A percentile compares a stretch with the other conserved stretches of the same genome.
Conservation (phyloP, 1,140 invertebrate species). For the Acromyrmex charruanus region DNA sequence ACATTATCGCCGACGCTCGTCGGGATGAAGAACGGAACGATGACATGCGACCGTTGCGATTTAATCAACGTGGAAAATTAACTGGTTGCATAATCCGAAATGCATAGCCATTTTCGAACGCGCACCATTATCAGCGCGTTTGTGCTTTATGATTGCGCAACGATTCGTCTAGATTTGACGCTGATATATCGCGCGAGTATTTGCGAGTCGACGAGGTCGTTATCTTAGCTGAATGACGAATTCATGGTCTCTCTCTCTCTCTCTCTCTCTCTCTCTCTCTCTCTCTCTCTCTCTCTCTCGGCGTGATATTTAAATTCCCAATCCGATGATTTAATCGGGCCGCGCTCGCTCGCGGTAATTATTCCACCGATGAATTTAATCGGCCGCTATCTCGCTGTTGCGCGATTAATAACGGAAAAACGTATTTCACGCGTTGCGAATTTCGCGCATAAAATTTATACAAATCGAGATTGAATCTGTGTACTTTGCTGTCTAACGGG, state of each 20-base stretch:
- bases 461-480: conserved; percentile 11
- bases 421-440: conserved; percentile 35
- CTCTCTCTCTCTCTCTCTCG: conserved; percentile 40
- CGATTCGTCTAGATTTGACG: conserved; percentile 51
- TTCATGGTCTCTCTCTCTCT: conserved; percentile 65
- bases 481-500: neutral
- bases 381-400: conserved; percentile 31
- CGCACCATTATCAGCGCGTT: conserved; percentile 19
- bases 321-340: conserved; percentile 45
- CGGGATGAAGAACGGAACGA: conserved; percentile 41
- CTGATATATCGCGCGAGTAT: conserved; percentile 14
- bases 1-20: conserved; percentile 51
- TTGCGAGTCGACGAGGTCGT: conserved; percentile 20
- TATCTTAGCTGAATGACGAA: conserved; percentile 35
- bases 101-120: conserved; percentile 55
- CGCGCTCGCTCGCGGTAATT: conserved; percentile 32
- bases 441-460: conserved; percentile 41
- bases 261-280: conserved; percentile 59
- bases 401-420: conserved; percentile 56
- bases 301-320: conserved; percentile 35
- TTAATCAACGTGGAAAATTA: conserved; percentile 62
- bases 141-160: conserved; percentile 29
- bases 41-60: conserved; percentile 52
- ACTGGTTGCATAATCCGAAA: conserved; percentile 61
- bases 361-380: conserved; percentile 49